Evolutionary conservation across 2,113 vertebrate species (phyloP).

Genomic region (Monarcha castaneiventris): DNA sequence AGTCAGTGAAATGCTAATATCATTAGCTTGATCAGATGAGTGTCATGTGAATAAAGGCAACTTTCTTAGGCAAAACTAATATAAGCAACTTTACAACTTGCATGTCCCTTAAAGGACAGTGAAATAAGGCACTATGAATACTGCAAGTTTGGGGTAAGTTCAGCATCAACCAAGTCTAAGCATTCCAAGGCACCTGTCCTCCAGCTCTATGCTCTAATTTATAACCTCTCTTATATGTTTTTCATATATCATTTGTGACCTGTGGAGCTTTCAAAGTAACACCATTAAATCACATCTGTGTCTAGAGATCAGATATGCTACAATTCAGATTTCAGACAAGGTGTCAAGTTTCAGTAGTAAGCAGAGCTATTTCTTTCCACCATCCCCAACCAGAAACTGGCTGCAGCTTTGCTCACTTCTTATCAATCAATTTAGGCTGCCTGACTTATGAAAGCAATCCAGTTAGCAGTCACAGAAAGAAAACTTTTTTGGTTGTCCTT

Average conservation of each 20-base stretch:
- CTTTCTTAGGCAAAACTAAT: not conserved
- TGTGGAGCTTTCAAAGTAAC: not conserved
- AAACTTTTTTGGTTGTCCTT: not conserved
- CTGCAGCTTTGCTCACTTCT: not conserved
- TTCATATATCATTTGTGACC: not conserved
- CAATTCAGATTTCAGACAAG: not conserved
- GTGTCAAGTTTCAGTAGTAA: not conserved
- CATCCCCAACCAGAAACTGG: not conserved
- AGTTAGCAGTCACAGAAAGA: not conserved
- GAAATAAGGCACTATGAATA: not conserved
- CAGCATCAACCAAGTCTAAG: not conserved
- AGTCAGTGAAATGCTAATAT: not conserved
- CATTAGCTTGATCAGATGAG: not conserved
- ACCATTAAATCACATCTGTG: not conserved
- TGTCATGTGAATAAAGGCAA: not conserved
- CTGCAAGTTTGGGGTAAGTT: not conserved
- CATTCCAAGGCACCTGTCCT: fast-evolving
- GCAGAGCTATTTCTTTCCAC: not conserved
- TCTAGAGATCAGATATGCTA: not conserved
- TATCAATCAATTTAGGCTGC: not conserved
- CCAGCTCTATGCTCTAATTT: not conserved
- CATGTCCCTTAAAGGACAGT: not conserved
- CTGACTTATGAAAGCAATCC: not conserved
- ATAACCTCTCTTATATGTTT: not conserved
- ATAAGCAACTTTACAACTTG: not conserved